Conservation (phyloP, 30 jellyfish, hydroid and myxozoan genomes). For the Chrysaora quinquecirrha region DNA sequence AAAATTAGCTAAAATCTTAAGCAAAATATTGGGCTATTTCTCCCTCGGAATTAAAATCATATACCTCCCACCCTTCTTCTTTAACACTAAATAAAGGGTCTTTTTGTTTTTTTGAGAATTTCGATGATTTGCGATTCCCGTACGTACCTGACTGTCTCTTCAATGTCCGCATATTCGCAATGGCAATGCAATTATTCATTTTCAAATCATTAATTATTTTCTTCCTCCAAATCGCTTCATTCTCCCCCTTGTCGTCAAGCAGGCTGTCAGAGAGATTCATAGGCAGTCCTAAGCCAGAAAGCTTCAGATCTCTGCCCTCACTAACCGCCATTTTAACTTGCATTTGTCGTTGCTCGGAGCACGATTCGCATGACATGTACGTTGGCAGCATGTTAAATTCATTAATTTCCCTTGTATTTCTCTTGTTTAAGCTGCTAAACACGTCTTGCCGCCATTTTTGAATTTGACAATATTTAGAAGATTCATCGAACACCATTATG, state of each 20-base stretch:
- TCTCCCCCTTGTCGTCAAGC: background rate
- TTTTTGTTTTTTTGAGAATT: background rate
- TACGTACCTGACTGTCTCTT: slow-evolving; percentile 28
- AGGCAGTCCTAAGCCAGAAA: background rate
- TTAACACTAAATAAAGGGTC: slow-evolving; percentile 1
- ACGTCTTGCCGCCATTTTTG: slow-evolving; percentile 65
- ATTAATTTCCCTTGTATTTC: slow-evolving; percentile 44
- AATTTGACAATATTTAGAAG: slow-evolving; percentile 26
- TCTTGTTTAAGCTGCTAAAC: slow-evolving; percentile 7
- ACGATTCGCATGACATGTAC: slow-evolving; percentile 52
- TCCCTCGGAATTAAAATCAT: slow-evolving; percentile 68
- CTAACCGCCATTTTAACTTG: slow-evolving; percentile 31
- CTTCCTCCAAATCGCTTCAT: slow-evolving; percentile 51
- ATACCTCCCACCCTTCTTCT: slow-evolving; percentile 78
- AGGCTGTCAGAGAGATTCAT: background rate
- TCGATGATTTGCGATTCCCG: background rate
- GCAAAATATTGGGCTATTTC: slow-evolving; percentile 20
- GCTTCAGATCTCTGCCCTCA: slow-evolving; percentile 32
- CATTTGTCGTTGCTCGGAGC: slow-evolving; percentile 40
- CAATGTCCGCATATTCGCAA: slow-evolving; percentile 36
- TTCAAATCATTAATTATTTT: slow-evolving; percentile 62
- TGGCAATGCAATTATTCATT: slow-evolving; percentile 56
- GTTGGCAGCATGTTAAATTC: slow-evolving; percentile 56
- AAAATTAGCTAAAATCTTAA: too few relatives aligned
- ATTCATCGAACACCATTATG: slow-evolving; percentile 69